Evolutionary conservation across 2,888 invertebrate species (phyloP).

Genomic region (Tachina lurida): DNA sequence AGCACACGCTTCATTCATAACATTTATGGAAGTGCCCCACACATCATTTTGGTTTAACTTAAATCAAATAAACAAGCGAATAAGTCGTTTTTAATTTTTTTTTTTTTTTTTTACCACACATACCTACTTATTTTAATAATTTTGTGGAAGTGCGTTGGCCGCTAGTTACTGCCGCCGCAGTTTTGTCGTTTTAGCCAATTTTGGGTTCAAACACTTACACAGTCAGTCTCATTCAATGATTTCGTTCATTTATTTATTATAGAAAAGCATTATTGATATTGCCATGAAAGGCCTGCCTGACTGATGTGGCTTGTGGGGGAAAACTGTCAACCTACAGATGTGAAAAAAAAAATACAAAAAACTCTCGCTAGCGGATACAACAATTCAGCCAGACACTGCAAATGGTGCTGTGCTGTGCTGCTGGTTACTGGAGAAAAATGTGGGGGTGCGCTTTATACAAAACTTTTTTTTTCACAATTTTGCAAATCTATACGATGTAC

Average conservation of each 20-base stretch:
- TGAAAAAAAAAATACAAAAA: background rate
- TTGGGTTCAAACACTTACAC: slow-evolving; percentile 68
- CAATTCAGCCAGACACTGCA: slow-evolving; percentile 35
- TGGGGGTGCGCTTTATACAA: slow-evolving; percentile 37
- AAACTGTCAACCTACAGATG: slow-evolving; percentile 55
- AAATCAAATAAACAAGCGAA: slow-evolving; percentile 17
- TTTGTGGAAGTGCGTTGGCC: slow-evolving; percentile 69
- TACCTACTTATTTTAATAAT: slow-evolving; percentile 31
- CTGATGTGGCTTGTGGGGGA: slow-evolving; percentile 47
- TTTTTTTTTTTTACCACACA: too few relatives aligned
- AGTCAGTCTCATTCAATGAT: slow-evolving; percentile 29
- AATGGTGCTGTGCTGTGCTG: slow-evolving; percentile 8
- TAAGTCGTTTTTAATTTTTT: slow-evolving; percentile 40
- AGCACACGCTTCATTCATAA: slow-evolving; percentile 61
- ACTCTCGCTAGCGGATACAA: slow-evolving; percentile 38
- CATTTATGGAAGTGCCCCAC: slow-evolving; percentile 69
- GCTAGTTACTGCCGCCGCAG: slow-evolving; percentile 43
- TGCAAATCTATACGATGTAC: background rate
- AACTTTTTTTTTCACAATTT: too few relatives aligned
- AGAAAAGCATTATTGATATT: slow-evolving; percentile 32
- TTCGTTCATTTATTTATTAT: slow-evolving; percentile 21
- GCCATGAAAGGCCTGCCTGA: slow-evolving; percentile 57
- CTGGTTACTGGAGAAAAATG: slow-evolving; percentile 11
- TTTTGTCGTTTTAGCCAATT: slow-evolving; percentile 65
- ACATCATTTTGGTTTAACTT: slow-evolving; percentile 53